Conservation (phyloP, 2,113 vertebrate genomes). For the Notiomystis cincta region DNA sequence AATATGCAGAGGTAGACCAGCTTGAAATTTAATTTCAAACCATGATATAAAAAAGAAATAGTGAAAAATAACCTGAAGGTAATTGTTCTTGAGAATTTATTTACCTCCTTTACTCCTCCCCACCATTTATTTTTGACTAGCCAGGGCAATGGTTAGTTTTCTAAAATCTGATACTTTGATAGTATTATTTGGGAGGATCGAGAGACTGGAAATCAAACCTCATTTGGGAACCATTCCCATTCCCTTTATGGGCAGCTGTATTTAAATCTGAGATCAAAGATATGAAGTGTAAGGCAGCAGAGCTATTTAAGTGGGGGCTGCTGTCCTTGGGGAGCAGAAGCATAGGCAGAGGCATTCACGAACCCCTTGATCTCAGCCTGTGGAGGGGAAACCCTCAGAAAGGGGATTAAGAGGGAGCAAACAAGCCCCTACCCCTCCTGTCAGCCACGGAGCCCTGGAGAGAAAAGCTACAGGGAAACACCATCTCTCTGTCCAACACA, state of each 20-base stretch:
- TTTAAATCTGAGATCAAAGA: conserved; percentile 19
- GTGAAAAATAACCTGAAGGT: neutral
- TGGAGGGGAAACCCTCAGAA: neutral
- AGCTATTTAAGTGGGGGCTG: neutral
- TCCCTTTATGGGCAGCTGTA: neutral
- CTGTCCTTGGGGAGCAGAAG: neutral
- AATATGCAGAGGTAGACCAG: neutral
- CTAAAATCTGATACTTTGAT: neutral
- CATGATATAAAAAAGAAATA: neutral
- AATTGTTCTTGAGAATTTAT: neutral
- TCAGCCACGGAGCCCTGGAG: neutral
- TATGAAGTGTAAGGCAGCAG: neutral
- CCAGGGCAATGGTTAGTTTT: neutral
- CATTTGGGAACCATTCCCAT: neutral
- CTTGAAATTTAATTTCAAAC: neutral
- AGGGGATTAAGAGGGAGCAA: neutral
- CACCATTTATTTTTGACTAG: neutral
- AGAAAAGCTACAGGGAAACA: neutral
- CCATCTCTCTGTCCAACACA: neutral
- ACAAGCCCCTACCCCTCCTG: neutral
- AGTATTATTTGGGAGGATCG: neutral
- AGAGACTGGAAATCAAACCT: neutral
- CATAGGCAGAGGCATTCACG: neutral
- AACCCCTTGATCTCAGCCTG: neutral
- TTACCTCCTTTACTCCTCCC: neutral